Base-by-base conservation (phyloP, 2,797 vertebrate species). In the Arnoldichthys spilopterus region DNA sequence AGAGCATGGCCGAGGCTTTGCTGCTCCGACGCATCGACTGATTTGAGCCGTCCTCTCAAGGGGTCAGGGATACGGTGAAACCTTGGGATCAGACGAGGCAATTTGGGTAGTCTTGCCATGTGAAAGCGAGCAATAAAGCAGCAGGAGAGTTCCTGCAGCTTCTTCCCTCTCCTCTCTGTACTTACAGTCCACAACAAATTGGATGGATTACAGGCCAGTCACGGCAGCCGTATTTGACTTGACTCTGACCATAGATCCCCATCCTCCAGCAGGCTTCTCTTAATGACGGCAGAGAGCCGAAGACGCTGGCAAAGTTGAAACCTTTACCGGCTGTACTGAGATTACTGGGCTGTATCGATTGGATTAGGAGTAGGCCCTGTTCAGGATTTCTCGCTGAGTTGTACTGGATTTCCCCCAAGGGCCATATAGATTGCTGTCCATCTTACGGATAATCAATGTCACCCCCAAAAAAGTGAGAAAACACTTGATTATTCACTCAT, bases 11-110 rank as follows among this genome's bases (percentile, higher is more conserved):
- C 11, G 5, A 87, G 88, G 86, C 87, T 86, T 90, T 82, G 79
- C 63, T 68, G 69, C 72, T 53, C 85, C 90, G 90, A 91, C 86
- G 90, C 89, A 92, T 91, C 87, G 86, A 79, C 83, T 88, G 91
- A 90, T 92, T 90, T 91, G 90, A 90, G 88, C 84, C 86, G 88
- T 91, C 85, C 90, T 78, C 82, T 74, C 77, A 85, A 85, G 86
- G 86, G 26, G 26, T 16, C 84, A 84, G 79, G 87, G 78, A 81
- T 83, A 83, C 81, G 81, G 84, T 90, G 75, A 87, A 90, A 89
- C 88, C 87, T 62, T 76, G 9, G 81, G 89, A 92, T 92, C 87
- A 91, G 85, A 37, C 40, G 58, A 78, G 78, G 86, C 83, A 81
- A 87, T 86, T 78, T 85, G 81, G 88, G 82, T 78, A 70, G 87